Conservation (phyloP, 2,797 vertebrate genomes). For the Menidia menidia region DNA sequence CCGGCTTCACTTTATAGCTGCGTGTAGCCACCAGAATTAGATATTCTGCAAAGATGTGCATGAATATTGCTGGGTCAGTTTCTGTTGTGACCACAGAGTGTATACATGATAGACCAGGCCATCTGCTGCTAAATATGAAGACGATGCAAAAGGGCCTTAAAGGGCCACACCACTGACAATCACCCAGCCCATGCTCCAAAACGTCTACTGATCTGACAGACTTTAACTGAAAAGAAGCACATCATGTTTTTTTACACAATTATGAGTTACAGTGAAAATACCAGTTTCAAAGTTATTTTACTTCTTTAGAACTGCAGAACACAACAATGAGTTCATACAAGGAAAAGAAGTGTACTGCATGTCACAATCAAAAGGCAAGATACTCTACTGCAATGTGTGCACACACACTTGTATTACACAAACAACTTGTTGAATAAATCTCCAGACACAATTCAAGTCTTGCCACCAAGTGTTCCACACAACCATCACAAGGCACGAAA, state of each 20-base stretch:
- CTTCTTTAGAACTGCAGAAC: slow-evolving; percentile 20
- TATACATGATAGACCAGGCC: neutral
- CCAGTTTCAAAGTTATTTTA: neutral
- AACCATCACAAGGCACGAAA: slow-evolving; percentile 11
- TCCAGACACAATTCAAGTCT: slow-evolving; percentile 19
- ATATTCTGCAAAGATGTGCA: neutral
- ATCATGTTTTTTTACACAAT: no score
- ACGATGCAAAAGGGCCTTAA: neutral
- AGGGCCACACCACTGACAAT: no score
- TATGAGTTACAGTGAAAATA: no score
- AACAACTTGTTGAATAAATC: slow-evolving; percentile 24
- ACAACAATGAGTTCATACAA: slow-evolving; percentile 15
- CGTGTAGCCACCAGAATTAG: neutral
- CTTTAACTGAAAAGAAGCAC: no score
- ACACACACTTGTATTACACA: neutral
- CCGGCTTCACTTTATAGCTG: neutral
- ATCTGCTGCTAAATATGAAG: neutral
- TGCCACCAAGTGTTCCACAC: slow-evolving; percentile 34
- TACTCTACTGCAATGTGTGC: neutral
- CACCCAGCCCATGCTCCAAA: no score
- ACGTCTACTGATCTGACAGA: no score
- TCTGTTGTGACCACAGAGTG: neutral
- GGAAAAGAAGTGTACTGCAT: slow-evolving; percentile 22
- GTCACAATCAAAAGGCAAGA: slow-evolving; percentile 41
- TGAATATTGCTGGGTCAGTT: neutral